Conservation (phyloP, 2,888 invertebrate genomes). For the Stomorhina lunata region DNA sequence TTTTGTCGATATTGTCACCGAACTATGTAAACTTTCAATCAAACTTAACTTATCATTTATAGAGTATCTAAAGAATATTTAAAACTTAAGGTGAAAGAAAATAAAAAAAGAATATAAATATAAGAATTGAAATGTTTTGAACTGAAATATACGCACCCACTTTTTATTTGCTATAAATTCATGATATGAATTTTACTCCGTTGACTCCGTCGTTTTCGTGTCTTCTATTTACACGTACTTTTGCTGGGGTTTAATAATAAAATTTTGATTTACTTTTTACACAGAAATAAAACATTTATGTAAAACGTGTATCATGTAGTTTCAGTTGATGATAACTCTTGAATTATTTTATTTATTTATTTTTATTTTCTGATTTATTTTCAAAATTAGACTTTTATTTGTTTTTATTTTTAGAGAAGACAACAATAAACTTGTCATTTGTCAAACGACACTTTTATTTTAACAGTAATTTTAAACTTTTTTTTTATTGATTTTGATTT, state of each 20-base stretch:
- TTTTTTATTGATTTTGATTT: constrained; percentile 6
- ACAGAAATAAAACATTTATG: constrained; percentile 15
- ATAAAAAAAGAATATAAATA: constrained; percentile 1
- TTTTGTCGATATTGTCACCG: too few relatives aligned
- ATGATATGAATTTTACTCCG: not conserved
- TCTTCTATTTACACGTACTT: not conserved
- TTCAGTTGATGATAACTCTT: not conserved
- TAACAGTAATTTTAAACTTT: not conserved
- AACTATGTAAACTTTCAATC: not conserved
- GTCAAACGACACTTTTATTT: constrained; percentile 54
- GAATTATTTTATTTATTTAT: not conserved
- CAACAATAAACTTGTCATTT: constrained; percentile 43
- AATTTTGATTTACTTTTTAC: constrained; percentile 34
- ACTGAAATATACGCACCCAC: constrained; percentile 59
- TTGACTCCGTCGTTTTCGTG: not conserved
- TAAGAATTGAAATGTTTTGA: not conserved
- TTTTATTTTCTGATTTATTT: not conserved
- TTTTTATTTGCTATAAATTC: constrained; percentile 44
- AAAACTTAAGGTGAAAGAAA: constrained; percentile 27
- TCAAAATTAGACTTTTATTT: not conserved
- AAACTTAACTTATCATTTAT: constrained; percentile 6
- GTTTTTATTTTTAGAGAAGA: not conserved
- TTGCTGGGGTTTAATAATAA: constrained; percentile 21
- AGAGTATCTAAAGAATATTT: constrained; percentile 10
- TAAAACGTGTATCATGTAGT: constrained; percentile 9